Evolutionary conservation across 2,888 invertebrate species (phyloP).

Genomic region (Noctua fimbriata): DNA sequence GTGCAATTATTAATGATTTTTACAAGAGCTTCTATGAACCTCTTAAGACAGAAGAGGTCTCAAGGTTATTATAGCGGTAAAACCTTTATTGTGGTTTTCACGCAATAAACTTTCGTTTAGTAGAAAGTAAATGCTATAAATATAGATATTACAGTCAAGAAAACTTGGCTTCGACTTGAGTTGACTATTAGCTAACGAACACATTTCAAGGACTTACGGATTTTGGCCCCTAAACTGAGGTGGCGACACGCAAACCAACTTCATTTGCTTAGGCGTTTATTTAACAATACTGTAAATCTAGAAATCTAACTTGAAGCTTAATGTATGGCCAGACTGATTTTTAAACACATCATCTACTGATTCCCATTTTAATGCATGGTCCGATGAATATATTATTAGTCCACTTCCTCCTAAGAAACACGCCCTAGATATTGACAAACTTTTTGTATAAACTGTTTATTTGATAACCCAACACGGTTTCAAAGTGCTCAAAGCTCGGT

Average conservation of each 20-base stretch:
- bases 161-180: conserved; percentile 10
- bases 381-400: too few relatives aligned
- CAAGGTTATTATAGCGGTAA: conserved; percentile 31
- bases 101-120: conserved; percentile 43
- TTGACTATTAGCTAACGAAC: conserved; percentile 20
- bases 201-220: conserved; percentile 23
- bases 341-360: background rate
- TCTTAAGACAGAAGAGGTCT: conserved; percentile 11
- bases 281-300: background rate
- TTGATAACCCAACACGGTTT: background rate
- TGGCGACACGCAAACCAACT: conserved; percentile 18
- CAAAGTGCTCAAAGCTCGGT: background rate
- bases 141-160: conserved; percentile 19
- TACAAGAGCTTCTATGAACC: conserved; percentile 11
- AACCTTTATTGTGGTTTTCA: conserved; percentile 39
- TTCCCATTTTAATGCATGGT: background rate
- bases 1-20: conserved; percentile 4
- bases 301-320: background rate
- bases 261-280: background rate
- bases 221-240: conserved; percentile 12
- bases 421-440: background rate
- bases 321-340: background rate
- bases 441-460: conserved; percentile 4
- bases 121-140: conserved; percentile 44
- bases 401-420: background rate